Evolutionary conservation across 2,797 vertebrate species (phyloP).

Genomic region (Gastrophryne carolinensis): DNA sequence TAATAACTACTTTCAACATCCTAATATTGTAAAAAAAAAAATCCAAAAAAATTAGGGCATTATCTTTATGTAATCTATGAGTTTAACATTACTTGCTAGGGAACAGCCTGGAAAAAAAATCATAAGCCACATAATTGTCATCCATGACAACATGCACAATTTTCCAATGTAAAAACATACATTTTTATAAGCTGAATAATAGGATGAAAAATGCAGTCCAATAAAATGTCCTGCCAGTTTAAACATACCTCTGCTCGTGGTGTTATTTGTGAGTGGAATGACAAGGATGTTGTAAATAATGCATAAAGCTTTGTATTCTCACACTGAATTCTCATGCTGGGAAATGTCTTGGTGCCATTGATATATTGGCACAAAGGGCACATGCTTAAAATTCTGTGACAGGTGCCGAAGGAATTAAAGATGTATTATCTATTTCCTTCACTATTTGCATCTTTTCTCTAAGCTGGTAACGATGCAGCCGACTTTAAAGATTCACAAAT

Average conservation of each 20-base stretch:
- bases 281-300: background rate
- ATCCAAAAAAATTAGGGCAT: too few relatives aligned
- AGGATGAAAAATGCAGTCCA: too few relatives aligned
- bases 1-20: too few relatives aligned
- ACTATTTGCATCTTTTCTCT: constrained; percentile 59
- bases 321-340: constrained; percentile 57
- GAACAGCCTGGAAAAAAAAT: too few relatives aligned
- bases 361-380: constrained; percentile 67
- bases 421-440: constrained; percentile 48
- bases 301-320: constrained; percentile 45
- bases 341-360: constrained; percentile 63
- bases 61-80: too few relatives aligned
- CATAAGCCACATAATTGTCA: too few relatives aligned
- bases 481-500: constrained; percentile 55
- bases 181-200: too few relatives aligned
- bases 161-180: too few relatives aligned
- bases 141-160: too few relatives aligned
- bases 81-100: too few relatives aligned
- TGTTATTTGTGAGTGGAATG: background rate
- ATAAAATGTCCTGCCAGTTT: too few relatives aligned
- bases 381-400: constrained; percentile 63
- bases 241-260: background rate
- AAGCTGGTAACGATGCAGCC: constrained; percentile 61
- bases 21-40: too few relatives aligned
- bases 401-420: constrained; percentile 69